Percentiles rank a stretch among this genome's conserved stretches.
phyloP scores from a whole-genome alignment of 2,113 vertebrate genomes.

The Pipa parva region DNA sequence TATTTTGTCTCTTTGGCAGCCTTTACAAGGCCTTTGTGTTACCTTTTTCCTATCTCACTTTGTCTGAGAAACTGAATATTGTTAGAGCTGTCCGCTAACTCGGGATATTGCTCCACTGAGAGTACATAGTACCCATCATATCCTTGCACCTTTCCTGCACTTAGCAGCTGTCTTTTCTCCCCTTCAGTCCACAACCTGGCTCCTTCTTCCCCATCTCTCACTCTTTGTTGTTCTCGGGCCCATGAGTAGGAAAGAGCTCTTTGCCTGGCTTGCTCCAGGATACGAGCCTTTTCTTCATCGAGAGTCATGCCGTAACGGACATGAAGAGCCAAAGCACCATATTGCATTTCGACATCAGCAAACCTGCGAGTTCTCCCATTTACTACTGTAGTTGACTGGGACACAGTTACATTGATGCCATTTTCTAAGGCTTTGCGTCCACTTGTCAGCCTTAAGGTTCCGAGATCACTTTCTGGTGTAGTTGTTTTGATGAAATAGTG shows the following conservation, averaged over 20 bases:
- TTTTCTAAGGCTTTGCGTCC: slow-evolving; percentile 92
- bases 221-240: slow-evolving; percentile 88
- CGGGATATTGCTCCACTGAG: slow-evolving; percentile 97
- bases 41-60: slow-evolving; percentile 98
- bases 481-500: slow-evolving; percentile 96
- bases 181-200: slow-evolving; percentile 93
- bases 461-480: slow-evolving; percentile 87
- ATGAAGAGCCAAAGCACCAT: slow-evolving; percentile 82
- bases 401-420: slow-evolving; percentile 91
- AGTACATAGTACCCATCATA: slow-evolving; percentile 98
- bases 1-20: slow-evolving; percentile 74
- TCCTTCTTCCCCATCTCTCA: slow-evolving; percentile 89
- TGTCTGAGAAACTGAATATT: slow-evolving; percentile 97
- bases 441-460: slow-evolving; percentile 84
- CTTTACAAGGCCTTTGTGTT: slow-evolving; percentile 73
- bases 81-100: slow-evolving; percentile 93
- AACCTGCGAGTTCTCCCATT: slow-evolving; percentile 94
- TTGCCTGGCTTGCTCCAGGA: slow-evolving; percentile 89
- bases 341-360: slow-evolving; percentile 91
- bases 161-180: slow-evolving; percentile 94
- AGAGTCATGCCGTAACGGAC: slow-evolving; percentile 92
- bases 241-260: slow-evolving; percentile 85
- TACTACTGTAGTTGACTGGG: slow-evolving; percentile 92
- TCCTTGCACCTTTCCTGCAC: slow-evolving; percentile 89
- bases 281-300: slow-evolving; percentile 92